Evolutionary conservation across 2,113 vertebrate genomes (phyloP).

Genomic region (Phodopus roborovskii): DNA sequence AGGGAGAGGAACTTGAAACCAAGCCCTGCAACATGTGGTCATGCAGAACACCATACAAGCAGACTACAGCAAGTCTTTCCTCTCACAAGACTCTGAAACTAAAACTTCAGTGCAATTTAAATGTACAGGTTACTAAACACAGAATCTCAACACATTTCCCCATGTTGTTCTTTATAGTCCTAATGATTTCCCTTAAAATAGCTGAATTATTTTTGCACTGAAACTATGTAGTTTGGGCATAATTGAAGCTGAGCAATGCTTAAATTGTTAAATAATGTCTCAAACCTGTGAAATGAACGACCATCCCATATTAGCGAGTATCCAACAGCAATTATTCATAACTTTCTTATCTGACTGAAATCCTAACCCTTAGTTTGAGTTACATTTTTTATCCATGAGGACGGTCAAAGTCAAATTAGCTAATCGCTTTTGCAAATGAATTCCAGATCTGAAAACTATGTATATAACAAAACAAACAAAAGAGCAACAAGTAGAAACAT

Average conservation of each 20-base stretch:
- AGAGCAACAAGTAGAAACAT: not conserved
- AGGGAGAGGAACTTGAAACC: conserved; percentile 1
- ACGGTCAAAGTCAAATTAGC: not conserved
- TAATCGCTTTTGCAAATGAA: conserved; percentile 33
- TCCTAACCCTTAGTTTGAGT: conserved; percentile 11
- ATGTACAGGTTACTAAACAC: not conserved
- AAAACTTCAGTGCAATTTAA: conserved; percentile 12
- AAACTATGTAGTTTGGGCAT: conserved; percentile 5
- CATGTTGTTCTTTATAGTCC: not conserved
- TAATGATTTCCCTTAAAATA: not conserved
- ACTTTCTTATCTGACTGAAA: conserved; percentile 27
- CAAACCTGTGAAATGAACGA: conserved; percentile 34
- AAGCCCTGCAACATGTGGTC: not conserved
- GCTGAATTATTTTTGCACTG: not conserved
- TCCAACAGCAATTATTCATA: conserved; percentile 26
- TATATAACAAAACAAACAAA: conserved; percentile 11
- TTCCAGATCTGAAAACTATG: conserved; percentile 4
- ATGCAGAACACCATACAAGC: not conserved
- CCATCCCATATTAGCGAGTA: not conserved
- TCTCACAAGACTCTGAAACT: conserved; percentile 31
- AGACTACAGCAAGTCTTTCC: not conserved
- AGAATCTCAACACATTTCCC: conserved; percentile 37
- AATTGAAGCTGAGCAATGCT: not conserved
- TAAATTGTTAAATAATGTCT: not conserved
- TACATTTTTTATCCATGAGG: not conserved